A percentile compares a stretch with the other conserved stretches of the same genome.
These are phyloP conservation scores for Champsocephalus gunnari DNA, from an alignment of 2,797 vertebrate genomes.

Conservation along the genomic window DNA sequence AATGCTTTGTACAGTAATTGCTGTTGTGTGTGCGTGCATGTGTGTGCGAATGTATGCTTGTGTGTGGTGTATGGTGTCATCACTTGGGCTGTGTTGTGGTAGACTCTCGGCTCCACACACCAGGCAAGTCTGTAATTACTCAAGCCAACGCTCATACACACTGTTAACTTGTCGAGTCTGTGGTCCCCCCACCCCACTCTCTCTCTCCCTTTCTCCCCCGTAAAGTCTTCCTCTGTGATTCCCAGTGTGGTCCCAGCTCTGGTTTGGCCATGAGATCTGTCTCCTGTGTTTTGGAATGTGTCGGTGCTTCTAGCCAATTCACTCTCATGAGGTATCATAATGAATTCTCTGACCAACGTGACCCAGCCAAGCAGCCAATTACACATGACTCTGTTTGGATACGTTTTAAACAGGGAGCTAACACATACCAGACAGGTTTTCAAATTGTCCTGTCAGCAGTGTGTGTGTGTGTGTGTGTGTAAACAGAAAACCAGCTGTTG, in stretches of 20 bases:
- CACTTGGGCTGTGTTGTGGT: slow-evolving; percentile 83
- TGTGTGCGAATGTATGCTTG: slow-evolving; percentile 36
- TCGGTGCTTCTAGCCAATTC: slow-evolving; percentile 54
- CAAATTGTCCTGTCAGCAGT: slow-evolving; percentile 49
- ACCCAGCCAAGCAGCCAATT: slow-evolving; percentile 42
- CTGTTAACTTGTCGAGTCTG: slow-evolving; percentile 73
- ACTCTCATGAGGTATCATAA: slow-evolving; percentile 49
- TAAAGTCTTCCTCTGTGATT: slow-evolving; percentile 73
- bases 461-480: slow-evolving; percentile 7
- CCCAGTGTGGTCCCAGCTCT: slow-evolving; percentile 72
- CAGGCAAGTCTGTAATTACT: slow-evolving; percentile 83
- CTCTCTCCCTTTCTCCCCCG: slow-evolving; percentile 30
- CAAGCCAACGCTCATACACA: slow-evolving; percentile 72
- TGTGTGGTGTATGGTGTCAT: slow-evolving; percentile 78
- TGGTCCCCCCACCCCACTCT: slow-evolving; percentile 42
- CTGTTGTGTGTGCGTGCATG: slow-evolving; percentile 36
- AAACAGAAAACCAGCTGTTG: slow-evolving; percentile 40
- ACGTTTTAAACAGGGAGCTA: slow-evolving; percentile 47
- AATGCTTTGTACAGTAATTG: slow-evolving; percentile 76
- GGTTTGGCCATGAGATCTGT: slow-evolving; percentile 74
- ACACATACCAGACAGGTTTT: slow-evolving; percentile 53
- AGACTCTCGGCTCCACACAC: slow-evolving; percentile 84
- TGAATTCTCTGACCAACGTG: slow-evolving; percentile 32
- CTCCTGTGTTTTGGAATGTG: slow-evolving; percentile 76
- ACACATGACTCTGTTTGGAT: slow-evolving; percentile 49